phyloP scores from a whole-genome alignment of 2,113 vertebrate species.

The Antechinus stuartii region DNA sequence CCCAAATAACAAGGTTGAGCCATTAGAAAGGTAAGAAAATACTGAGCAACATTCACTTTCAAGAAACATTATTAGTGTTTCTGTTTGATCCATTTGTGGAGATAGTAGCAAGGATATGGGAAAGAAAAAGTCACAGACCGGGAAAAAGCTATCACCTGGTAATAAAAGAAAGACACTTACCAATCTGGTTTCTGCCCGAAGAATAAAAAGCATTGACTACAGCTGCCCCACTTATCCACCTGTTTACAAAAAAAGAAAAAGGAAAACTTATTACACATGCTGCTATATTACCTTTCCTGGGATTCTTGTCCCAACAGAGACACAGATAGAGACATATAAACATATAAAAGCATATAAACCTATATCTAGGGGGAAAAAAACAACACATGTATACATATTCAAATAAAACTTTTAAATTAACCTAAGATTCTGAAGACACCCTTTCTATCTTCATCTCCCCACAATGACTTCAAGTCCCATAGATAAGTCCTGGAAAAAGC shows the following conservation, averaged over 20 bases:
- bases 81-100: neutral
- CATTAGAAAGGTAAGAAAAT: neutral
- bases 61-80: neutral
- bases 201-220: constrained; percentile 98
- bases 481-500: neutral
- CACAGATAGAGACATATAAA: neutral
- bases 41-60: neutral
- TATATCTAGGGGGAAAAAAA: neutral
- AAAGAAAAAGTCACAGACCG: neutral
- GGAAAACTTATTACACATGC: constrained; percentile 43
- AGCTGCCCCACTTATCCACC: constrained; percentile 97
- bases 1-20: neutral
- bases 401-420: neutral
- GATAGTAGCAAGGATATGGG: neutral
- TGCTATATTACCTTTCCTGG: neutral
- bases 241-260: constrained; percentile 70
- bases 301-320: neutral
- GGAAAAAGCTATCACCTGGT: neutral
- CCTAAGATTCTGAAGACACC: neutral
- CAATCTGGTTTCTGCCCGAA: constrained; percentile 95
- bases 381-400: neutral
- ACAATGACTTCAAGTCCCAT: neutral
- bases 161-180: constrained; percentile 83
- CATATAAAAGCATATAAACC: neutral
- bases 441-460: neutral